These are phyloP conservation scores for Melanitta fusca DNA, from an alignment of 2,797 vertebrate species.

Conservation along the genomic window DNA sequence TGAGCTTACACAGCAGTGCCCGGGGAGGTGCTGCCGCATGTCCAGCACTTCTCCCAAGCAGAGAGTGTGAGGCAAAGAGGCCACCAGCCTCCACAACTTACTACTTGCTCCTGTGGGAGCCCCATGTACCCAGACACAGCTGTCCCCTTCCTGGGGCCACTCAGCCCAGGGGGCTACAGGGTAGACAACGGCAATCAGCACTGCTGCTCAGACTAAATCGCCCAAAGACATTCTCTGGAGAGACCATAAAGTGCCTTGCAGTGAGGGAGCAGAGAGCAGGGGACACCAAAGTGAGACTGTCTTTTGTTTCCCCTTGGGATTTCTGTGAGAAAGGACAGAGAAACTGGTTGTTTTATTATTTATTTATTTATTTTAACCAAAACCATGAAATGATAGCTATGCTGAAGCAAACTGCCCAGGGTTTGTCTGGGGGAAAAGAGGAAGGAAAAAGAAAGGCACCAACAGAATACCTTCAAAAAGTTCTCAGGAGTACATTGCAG, in stretches of 20 bases:
- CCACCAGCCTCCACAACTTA: rapidly evolving
- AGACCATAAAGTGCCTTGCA: neutral
- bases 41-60: neutral
- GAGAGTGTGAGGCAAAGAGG: neutral
- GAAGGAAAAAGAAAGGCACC: neutral
- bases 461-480: neutral
- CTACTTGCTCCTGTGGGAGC: neutral
- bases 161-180: neutral
- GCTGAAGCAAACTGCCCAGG: neutral
- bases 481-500: neutral
- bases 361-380: neutral
- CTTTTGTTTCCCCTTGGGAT: neutral
- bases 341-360: neutral
- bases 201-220: neutral
- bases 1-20: neutral
- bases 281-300: neutral
- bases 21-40: neutral
- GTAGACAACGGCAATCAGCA: neutral
- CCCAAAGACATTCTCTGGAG: neutral
- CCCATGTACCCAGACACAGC: neutral
- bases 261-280: neutral
- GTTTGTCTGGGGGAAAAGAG: neutral
- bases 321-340: neutral
- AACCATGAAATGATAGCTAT: neutral
- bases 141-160: neutral